Evolutionary conservation across 2,797 vertebrate genomes (phyloP).

Genomic region (Champsocephalus esox): DNA sequence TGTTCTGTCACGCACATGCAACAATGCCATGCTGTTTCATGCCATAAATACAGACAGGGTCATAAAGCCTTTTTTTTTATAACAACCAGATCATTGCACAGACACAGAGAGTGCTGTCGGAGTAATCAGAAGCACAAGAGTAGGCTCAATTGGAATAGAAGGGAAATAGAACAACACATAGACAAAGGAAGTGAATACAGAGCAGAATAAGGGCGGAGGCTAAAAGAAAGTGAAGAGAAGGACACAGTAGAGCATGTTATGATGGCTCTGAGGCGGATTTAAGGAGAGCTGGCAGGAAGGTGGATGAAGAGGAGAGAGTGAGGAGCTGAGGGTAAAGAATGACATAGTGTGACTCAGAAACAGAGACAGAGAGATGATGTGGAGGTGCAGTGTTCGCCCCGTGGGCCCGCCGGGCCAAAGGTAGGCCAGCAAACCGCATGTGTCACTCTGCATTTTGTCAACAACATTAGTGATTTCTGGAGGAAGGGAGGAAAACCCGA

Average conservation of each 20-base stretch:
- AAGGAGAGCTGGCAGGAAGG: conserved; percentile 40
- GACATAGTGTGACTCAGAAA: conserved; percentile 52
- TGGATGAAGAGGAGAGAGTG: conserved; percentile 29
- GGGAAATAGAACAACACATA: conserved; percentile 7
- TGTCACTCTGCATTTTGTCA: conserved; percentile 73
- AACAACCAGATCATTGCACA: conserved; percentile 38
- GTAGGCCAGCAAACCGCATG: conserved; percentile 26
- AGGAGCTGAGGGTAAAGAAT: conserved; percentile 39
- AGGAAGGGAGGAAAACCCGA: conserved; percentile 20
- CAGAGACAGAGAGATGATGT: conserved; percentile 44
- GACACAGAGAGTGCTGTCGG: conserved; percentile 20
- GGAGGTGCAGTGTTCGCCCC: conserved; percentile 64
- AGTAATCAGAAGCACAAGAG: conserved; percentile 27
- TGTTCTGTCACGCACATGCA: conserved; percentile 20
- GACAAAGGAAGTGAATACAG: neutral
- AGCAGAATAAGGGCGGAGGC: conserved; percentile 8
- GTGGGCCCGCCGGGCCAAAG: conserved; percentile 39
- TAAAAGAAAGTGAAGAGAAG: conserved; percentile 10
- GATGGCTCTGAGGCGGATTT: conserved; percentile 29
- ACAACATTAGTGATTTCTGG: conserved; percentile 60
- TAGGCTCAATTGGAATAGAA: conserved; percentile 15
- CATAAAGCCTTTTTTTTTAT: conserved; percentile 37
- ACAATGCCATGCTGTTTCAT: conserved; percentile 2
- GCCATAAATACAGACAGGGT: conserved; percentile 27
- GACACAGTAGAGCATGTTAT: conserved; percentile 1